Base-by-base conservation (phyloP, 2,888 invertebrate genomes). In the Mythimna impura region DNA sequence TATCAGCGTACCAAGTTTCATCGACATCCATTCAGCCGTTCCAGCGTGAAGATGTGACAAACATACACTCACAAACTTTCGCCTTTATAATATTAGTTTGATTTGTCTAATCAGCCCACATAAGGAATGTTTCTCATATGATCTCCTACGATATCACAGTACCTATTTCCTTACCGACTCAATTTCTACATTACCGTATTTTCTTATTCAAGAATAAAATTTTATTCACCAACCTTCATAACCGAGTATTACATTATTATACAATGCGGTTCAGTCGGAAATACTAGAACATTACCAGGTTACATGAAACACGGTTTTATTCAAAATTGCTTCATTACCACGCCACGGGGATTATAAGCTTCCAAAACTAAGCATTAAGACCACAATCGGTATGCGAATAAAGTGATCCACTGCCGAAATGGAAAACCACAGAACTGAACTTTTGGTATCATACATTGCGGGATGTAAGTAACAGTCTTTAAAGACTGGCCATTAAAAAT, bases 301-400 rank as follows among this genome's bases (percentile, higher is more conserved):
- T 52, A 66, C 60, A 72, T 73, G 65, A 76, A 76, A 63, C 74
- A 72, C 64, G 68, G 77, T 82, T 82, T 86, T 83, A 84, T 87
- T 86, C 78, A 82, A 87, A 88, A 87, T 86, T 75, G 78, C 80
- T 78, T 81, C 76, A 86, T 88, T 87, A 85, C 82, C 83, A 80
- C 82, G 83, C 81, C 54, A 78, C 68, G 71, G 70, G 82, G 78
- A 86, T 85, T 87, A 85, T 86, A 84, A 87, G 83, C 85, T 85
- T 79, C 77, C 82, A 83, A 78, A 84, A 82, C 77, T 86, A 85
- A 80, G 82, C 68, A 84, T 81, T 83, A 86, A 77, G 58, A 73
- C 74, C 76, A 78, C 84, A 81, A 81, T 83, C 66, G 68, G 71
- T 64, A 68, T 55, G 50, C 58, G 65, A 76, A 76, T 73, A 66